Evolutionary conservation across 2,797 vertebrate genomes (phyloP), one percentile per base, ranked within the genome.

Genomic region (Smutsia temminckii): DNA sequence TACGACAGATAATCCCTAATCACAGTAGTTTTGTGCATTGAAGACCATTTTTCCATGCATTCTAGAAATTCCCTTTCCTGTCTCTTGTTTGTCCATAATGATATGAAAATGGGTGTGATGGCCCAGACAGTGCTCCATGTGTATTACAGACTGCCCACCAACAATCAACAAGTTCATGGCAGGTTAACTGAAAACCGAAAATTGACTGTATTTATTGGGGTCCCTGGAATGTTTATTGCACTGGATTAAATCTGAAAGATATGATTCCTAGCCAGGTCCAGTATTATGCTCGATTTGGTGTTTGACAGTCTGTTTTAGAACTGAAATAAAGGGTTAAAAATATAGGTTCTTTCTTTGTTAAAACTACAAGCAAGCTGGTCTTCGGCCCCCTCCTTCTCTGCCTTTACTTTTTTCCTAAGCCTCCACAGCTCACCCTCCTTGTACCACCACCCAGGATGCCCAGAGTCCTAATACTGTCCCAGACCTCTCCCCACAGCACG

Each of bases 241-340:
- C 29, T 46, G n/a, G 91, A 75, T 63, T 93, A 72, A 89, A 74
- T 93, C 78, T 93, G 92, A 96, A 94, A 94, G n/a, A 61, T 85
- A 40, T 66, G 12, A 25, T 91, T 63, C 46, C 57, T 78, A 79
- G 51, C 61, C 51, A 64, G 68, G 32, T 80, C 81, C 18, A 75
- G 53, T 84, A 34, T 85, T 46, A 46, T 23, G 27, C 57, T 83
- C 84, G 79, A 89, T 25, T 79, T 37, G 59, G 37, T 37, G 13
- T 8, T 63, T 34, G 37, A 37, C 2, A 8, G 61, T 83, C 51
- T 63, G 18, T 74, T 80, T 93, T 71, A 63, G 27, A 85, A 27
- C 78, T 61, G 25, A 85, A 66, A 68, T 63, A 72, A 55, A 68
- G 17, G 40, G 74, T 95, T 89, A 94, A 68, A 77, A 75, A 46